A percentile compares a stretch with the other conserved stretches of the same genome.
phyloP scores from a whole-genome alignment of 2,888 invertebrate species.

The Euphydryas editha region DNA sequence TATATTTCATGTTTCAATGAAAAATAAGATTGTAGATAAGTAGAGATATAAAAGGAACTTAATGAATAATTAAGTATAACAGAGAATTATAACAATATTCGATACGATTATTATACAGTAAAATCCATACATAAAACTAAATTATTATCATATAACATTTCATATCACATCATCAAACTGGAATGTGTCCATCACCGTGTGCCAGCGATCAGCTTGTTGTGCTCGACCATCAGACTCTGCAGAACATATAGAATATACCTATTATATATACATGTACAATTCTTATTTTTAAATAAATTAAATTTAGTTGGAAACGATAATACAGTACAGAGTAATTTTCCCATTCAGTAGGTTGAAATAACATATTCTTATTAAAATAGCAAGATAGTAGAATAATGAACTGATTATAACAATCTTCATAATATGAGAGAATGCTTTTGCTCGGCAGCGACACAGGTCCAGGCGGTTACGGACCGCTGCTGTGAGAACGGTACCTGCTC shows the following conservation, averaged over 20 bases:
- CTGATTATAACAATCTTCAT: no score
- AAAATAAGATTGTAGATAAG: no score
- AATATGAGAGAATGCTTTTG: no score
- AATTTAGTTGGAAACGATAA: not conserved
- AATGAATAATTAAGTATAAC: not conserved
- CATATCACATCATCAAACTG: constrained; percentile 5
- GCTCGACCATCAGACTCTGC: constrained; percentile 84
- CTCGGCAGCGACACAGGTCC: no score
- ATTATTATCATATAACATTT: not conserved
- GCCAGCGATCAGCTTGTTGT: constrained; percentile 80
- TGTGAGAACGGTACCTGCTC: constrained; percentile 42
- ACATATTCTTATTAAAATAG: no score
- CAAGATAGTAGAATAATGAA: no score
- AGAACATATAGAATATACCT: constrained; percentile 31
- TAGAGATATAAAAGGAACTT: no score
- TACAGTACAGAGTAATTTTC: no score
- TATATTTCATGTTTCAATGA: no score
- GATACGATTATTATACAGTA: not conserved
- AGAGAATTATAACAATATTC: not conserved
- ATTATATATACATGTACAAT: not conserved
- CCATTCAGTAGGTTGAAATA: no score
- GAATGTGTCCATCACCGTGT: constrained; percentile 50
- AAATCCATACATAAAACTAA: not conserved
- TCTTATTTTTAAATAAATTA: not conserved
- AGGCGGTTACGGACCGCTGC: no score